These are phyloP conservation scores for Paratrypauchen microcephalus DNA, from an alignment of 2,797 vertebrate genomes.

Conservation along the genomic window DNA sequence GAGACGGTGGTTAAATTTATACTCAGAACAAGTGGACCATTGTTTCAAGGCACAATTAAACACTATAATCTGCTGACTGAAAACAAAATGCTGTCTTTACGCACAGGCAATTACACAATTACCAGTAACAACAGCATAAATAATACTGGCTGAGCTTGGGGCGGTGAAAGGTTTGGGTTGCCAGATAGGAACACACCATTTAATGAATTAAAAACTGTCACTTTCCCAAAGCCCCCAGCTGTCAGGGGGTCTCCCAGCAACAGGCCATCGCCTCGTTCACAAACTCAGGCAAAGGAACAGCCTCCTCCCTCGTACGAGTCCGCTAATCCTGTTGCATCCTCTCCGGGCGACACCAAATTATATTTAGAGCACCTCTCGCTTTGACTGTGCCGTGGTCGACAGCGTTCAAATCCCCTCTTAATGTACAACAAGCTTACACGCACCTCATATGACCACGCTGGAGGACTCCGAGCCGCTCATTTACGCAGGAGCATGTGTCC, in stretches of 20 bases:
- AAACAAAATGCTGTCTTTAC: slow-evolving; percentile 45
- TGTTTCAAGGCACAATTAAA: slow-evolving; percentile 47
- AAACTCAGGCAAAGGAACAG: slow-evolving; percentile 38
- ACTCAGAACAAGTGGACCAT: slow-evolving; percentile 60
- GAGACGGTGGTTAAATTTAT: slow-evolving; percentile 35
- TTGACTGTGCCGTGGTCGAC: slow-evolving; percentile 32
- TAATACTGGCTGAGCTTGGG: background rate
- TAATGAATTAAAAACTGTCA: slow-evolving; percentile 54
- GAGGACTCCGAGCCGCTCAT: slow-evolving; percentile 46
- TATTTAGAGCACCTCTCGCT: slow-evolving; percentile 11
- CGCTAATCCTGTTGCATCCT: slow-evolving; percentile 56
- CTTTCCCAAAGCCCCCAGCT: slow-evolving; percentile 68
- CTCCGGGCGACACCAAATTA: slow-evolving; percentile 13
- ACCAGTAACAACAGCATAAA: slow-evolving; percentile 21
- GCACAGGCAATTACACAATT: slow-evolving; percentile 34
- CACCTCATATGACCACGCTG: slow-evolving; percentile 68
- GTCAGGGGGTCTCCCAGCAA: slow-evolving; percentile 80
- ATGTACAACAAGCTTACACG: slow-evolving; percentile 47
- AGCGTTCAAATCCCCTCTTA: slow-evolving; percentile 15
- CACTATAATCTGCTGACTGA: slow-evolving; percentile 56
- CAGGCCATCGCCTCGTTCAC: slow-evolving; percentile 74
- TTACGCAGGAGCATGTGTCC: slow-evolving; percentile 28
- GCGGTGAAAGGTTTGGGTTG: slow-evolving; percentile 38
- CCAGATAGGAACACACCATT: slow-evolving; percentile 47
- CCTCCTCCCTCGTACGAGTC: slow-evolving; percentile 25